Conservation (phyloP, 2,888 invertebrate species). For the Sturmia bella region DNA sequence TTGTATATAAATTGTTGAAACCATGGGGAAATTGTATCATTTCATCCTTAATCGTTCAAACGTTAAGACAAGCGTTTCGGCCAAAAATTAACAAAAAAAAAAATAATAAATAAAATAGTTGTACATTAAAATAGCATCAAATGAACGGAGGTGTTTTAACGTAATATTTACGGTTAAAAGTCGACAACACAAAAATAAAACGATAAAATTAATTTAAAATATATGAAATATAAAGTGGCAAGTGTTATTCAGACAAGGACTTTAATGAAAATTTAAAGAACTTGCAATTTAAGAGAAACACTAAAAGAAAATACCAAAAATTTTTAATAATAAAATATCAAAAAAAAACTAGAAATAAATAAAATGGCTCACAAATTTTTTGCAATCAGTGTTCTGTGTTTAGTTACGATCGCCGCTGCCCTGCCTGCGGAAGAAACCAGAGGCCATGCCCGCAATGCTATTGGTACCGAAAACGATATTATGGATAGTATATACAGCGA, state of each 20-base stretch:
- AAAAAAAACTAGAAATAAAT: slow-evolving; percentile 48
- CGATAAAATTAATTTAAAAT: slow-evolving; percentile 64
- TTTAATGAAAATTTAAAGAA: slow-evolving; percentile 67
- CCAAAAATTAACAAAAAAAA: slow-evolving; percentile 67
- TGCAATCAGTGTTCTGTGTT: slow-evolving; percentile 83
- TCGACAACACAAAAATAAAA: slow-evolving; percentile 73
- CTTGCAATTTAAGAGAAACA: slow-evolving; percentile 38
- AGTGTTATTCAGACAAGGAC: slow-evolving; percentile 58
- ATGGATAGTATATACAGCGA: slow-evolving; percentile 90
- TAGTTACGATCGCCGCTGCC: slow-evolving; percentile 85
- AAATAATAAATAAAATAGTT: slow-evolving; percentile 23
- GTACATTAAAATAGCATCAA: slow-evolving; percentile 47
- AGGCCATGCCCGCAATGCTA: slow-evolving; percentile 83
- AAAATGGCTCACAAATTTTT: slow-evolving; percentile 82
- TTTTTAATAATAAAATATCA: slow-evolving; percentile 45
- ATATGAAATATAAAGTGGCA: slow-evolving; percentile 51
- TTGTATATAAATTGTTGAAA: slow-evolving; percentile 82
- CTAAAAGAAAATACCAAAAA: slow-evolving; percentile 64
- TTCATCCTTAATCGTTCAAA: slow-evolving; percentile 82
- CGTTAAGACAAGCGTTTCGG: slow-evolving; percentile 79
- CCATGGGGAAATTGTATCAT: slow-evolving; percentile 82
- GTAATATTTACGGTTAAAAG: slow-evolving; percentile 51
- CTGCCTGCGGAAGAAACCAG: slow-evolving; percentile 88
- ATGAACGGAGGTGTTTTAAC: slow-evolving; percentile 65
- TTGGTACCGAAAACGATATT: slow-evolving; percentile 87